Evolutionary conservation across 2,797 vertebrate genomes (phyloP).

Genomic region (Hephaestus fuliginosus): DNA sequence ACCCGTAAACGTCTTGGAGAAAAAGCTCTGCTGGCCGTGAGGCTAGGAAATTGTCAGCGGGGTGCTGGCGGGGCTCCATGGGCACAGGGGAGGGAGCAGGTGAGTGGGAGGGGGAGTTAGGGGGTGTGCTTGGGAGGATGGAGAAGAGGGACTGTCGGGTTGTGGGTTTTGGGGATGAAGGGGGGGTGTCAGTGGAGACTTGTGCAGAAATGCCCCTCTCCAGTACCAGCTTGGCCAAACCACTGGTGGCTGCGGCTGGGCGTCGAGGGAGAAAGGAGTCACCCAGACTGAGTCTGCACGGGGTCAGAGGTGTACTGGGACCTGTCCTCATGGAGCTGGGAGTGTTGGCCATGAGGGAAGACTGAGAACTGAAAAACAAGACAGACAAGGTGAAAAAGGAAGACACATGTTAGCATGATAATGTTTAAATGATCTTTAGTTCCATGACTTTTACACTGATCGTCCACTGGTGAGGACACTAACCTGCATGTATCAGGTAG

Average conservation of each 20-base stretch:
- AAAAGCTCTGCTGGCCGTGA: conserved; percentile 96
- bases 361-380: conserved; percentile 64
- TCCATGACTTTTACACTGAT: too few species aligned
- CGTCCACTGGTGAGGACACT: too few species aligned
- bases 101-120: conserved; percentile 90
- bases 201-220: conserved; percentile 96
- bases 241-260: conserved; percentile 77
- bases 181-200: conserved; percentile 82
- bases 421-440: not conserved
- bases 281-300: conserved; percentile 90
- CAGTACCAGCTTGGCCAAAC: conserved; percentile 92
- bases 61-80: conserved; percentile 82
- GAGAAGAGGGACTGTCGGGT: conserved; percentile 64
- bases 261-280: conserved; percentile 90
- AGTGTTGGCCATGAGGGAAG: conserved; percentile 79
- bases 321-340: conserved; percentile 86
- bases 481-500: too few species aligned
- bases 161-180: conserved; percentile 51
- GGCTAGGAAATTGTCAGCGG: conserved; percentile 93
- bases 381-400: not conserved
- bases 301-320: conserved; percentile 88
- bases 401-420: not conserved
- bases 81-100: conserved; percentile 87
- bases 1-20: conserved; percentile 94
- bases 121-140: conserved; percentile 89